These are phyloP conservation scores for Euproctis similis DNA, from an alignment of 2,888 invertebrate species.

Conservation along the genomic window DNA sequence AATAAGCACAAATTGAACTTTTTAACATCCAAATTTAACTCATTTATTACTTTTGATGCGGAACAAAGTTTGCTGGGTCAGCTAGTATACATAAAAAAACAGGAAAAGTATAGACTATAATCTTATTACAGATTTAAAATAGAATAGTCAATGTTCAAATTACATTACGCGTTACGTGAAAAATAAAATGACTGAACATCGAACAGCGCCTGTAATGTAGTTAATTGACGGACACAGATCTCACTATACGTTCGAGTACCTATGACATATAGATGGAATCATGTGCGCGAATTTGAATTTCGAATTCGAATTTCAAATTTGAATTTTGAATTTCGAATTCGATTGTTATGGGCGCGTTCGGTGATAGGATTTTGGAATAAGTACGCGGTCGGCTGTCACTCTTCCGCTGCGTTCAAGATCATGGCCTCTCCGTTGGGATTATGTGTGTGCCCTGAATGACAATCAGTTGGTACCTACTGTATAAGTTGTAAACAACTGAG, in stretches of 20 bases:
- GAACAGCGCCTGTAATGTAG: constrained; percentile 16
- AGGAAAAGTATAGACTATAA: not conserved
- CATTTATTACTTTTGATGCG: too few species aligned
- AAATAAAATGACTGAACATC: constrained; percentile 13
- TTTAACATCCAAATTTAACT: too few species aligned
- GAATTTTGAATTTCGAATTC: too few species aligned
- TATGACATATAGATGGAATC: constrained; percentile 4
- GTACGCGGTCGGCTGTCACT: constrained; percentile 36
- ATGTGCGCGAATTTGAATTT: constrained; percentile 7
- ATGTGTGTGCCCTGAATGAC: constrained; percentile 58
- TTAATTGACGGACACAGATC: constrained; percentile 27
- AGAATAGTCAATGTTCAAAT: constrained; percentile 5
- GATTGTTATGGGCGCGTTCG: too few species aligned
- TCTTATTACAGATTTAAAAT: constrained; percentile 1
- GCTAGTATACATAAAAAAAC: too few species aligned
- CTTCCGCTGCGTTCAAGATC: constrained; percentile 54
- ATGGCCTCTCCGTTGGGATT: constrained; percentile 53
- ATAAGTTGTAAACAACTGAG: constrained; percentile 39
- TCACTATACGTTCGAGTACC: too few species aligned
- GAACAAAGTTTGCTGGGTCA: too few species aligned
- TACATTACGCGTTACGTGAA: constrained; percentile 9
- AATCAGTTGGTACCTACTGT: constrained; percentile 53
- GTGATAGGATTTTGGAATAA: too few species aligned
- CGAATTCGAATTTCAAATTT: constrained; percentile 21
- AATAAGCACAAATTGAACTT: too few species aligned